Evolutionary conservation across 2,797 vertebrate genomes (phyloP).

Genomic region (Fistularia commersonii): DNA sequence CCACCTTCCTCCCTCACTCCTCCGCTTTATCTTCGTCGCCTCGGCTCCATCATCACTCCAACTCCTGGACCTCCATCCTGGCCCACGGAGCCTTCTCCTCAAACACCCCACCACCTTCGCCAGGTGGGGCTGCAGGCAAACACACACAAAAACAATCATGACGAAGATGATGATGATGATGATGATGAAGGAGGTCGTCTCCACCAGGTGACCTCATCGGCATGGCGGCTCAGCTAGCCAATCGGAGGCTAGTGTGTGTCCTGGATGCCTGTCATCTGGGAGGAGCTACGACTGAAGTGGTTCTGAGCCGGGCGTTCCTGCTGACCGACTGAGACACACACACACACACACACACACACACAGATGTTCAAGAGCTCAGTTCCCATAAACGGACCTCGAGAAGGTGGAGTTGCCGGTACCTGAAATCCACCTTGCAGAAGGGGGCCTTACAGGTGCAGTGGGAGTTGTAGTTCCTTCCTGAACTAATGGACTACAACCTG

Average conservation of each 20-base stretch:
- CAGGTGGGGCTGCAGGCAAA: slow-evolving; percentile 51
- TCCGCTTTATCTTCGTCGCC: slow-evolving; percentile 19
- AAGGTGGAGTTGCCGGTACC: too few relatives aligned
- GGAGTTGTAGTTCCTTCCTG: too few relatives aligned
- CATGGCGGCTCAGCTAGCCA: slow-evolving; percentile 63
- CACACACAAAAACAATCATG: slow-evolving; percentile 8
- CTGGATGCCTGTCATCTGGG: slow-evolving; percentile 75
- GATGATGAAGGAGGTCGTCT: background rate
- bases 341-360: too few relatives aligned
- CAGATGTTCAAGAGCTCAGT: too few relatives aligned
- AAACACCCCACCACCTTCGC: slow-evolving; percentile 63
- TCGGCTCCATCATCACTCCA: slow-evolving; percentile 47
- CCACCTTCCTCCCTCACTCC: slow-evolving; percentile 40
- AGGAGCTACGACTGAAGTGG: slow-evolving; percentile 54
- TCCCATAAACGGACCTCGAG: too few relatives aligned
- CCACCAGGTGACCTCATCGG: slow-evolving; percentile 67
- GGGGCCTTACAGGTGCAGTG: too few relatives aligned
- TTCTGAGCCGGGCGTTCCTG: slow-evolving; percentile 65
- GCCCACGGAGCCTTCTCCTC: slow-evolving; percentile 73
- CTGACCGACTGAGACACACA: slow-evolving; percentile 43
- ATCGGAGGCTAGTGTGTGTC: slow-evolving; percentile 72
- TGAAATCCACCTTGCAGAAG: too few relatives aligned
- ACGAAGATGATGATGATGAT: background rate
- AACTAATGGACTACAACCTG: too few relatives aligned
- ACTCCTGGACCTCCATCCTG: slow-evolving; percentile 72